Conservation (phyloP, 2,113 vertebrate genomes). For the Gasterosteus nipponicus region DNA sequence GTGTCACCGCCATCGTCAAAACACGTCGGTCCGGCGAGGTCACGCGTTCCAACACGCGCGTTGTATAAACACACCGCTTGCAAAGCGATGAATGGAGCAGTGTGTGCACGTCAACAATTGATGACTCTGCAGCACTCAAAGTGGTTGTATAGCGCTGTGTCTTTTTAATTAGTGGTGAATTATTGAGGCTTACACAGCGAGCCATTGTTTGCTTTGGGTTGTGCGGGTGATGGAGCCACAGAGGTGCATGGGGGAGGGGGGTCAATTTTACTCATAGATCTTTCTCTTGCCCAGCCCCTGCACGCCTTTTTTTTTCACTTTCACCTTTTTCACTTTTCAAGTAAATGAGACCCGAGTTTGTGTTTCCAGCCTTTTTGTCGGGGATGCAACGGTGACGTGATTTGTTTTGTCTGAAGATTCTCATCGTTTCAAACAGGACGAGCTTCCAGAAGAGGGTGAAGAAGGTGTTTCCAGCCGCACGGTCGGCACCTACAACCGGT, state of each 20-base stretch:
- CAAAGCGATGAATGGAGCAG: slow-evolving; percentile 18
- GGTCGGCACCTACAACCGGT: slow-evolving; percentile 15
- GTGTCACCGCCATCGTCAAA: slow-evolving; percentile 2
- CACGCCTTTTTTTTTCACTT: background rate
- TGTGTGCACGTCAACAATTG: slow-evolving; percentile 40
- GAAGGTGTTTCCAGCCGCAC: slow-evolving; percentile 12
- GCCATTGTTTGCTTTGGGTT: slow-evolving; percentile 60
- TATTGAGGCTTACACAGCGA: slow-evolving; percentile 69
- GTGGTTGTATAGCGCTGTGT: slow-evolving; percentile 59
- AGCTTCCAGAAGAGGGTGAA: slow-evolving; percentile 18
- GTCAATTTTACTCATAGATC: slow-evolving; percentile 36
- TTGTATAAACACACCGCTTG: background rate
- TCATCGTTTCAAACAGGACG: background rate
- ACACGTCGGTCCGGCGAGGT: background rate
- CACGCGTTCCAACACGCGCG: background rate
- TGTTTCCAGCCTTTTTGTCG: slow-evolving; percentile 2
- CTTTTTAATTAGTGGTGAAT: slow-evolving; percentile 78
- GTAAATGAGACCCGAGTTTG: slow-evolving; percentile 1
- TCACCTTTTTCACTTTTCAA: background rate
- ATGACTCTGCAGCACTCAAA: slow-evolving; percentile 58
- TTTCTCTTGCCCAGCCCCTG: slow-evolving; percentile 2
- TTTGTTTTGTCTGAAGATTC: background rate
- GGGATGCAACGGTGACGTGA: background rate
- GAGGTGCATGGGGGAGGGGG: slow-evolving; percentile 20
- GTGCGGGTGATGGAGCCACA: slow-evolving; percentile 55